Percentiles rank a stretch among this genome's conserved stretches.
These are phyloP conservation scores for Trematocara marginatum DNA, from an alignment of 2,113 vertebrate genomes.

Conservation along the genomic window DNA sequence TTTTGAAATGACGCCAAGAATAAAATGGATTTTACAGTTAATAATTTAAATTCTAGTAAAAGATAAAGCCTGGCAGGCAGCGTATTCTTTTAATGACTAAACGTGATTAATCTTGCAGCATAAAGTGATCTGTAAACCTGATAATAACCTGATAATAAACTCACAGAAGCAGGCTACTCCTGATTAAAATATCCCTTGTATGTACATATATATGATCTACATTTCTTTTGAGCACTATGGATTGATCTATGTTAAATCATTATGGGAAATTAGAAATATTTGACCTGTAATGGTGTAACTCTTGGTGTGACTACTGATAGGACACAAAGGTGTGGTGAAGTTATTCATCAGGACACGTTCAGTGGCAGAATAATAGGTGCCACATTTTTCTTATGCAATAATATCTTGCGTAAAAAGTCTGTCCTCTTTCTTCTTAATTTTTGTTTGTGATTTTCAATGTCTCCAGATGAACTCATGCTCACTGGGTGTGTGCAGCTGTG, in stretches of 20 bases:
- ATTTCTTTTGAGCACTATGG: background rate
- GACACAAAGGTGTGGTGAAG: background rate
- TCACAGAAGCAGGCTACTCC: background rate
- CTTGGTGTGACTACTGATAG: background rate
- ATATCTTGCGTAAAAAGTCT: background rate
- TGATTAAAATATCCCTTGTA: background rate
- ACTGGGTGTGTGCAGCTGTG: background rate
- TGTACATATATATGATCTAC: background rate
- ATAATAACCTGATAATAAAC: background rate
- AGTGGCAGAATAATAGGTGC: background rate
- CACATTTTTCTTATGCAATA: background rate
- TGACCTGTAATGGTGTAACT: background rate
- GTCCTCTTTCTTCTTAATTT: background rate
- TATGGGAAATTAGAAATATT: background rate
- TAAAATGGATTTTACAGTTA: background rate
- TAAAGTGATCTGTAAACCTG: background rate
- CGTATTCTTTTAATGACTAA: background rate
- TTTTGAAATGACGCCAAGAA: background rate
- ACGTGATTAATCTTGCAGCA: no score
- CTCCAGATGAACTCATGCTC: background rate
- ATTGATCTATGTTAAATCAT: background rate
- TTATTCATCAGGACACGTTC: background rate
- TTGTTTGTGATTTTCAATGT: background rate
- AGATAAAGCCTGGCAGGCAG: background rate
- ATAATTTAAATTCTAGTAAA: background rate